Base-by-base conservation (phyloP, 2,113 vertebrate genomes). In the Mionectes macconnelli region DNA sequence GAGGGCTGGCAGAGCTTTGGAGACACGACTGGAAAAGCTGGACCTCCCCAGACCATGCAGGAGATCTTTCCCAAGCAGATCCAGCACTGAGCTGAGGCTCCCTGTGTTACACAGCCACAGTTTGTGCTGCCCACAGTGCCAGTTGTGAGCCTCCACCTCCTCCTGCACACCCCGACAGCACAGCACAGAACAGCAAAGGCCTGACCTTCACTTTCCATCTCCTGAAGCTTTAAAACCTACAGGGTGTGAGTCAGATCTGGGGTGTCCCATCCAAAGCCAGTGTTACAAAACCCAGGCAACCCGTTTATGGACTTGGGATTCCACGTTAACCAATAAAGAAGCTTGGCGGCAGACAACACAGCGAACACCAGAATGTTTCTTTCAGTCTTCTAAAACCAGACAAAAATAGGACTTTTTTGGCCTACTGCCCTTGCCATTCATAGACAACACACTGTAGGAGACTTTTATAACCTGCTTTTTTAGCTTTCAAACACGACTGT, bases 121-220 rank as follows among this genome's bases (percentile, higher is more conserved):
- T 16, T 3, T 47, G n/a, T 30, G 23, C 35, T 22, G 4, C 4
- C 10, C 12, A 18, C 16, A 69, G n/a, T 3, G 25, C 15, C 56
- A 35, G 31, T 0, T 25, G 20, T 7, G 21, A 22, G n/a, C 19
- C 15, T 7, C 33, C 68, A 64, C 22, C 57, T 74, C 60, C 40
- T 0, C 22, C 30, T 12, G 20, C 0, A 14, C 4, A 19, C 1
- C 13, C 6, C n/a, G 20, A 50, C 52, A 81, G 10, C 17, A 83
- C 67, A 50, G 0, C 14, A 31, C 10, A n/a, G 5, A 88, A 30
- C 12, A 84, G 28, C 8, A 17, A 3, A 64, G 45, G 24, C 8
- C 8, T 6, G 25, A 52, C 35, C 21, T 81, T 59, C 8, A 28
- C 7, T 50, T 94, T 77, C 50, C 15, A 62, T 14, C n/a, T 17